Evolutionary conservation across 2,113 vertebrate species (phyloP).

Genomic region (Clinocottus analis): DNA sequence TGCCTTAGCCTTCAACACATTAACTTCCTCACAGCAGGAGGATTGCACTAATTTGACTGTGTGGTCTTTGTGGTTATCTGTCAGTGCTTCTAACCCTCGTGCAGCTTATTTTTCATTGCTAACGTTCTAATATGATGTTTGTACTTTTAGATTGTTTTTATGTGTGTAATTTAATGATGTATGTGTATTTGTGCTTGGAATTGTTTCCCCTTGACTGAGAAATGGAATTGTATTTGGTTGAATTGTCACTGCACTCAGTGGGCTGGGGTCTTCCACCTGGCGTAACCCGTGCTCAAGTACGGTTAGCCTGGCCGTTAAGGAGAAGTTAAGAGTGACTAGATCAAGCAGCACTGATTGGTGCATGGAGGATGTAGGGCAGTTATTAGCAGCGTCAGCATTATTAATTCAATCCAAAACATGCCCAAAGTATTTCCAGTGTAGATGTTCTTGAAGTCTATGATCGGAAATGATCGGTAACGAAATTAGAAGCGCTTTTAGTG

Average conservation of each 20-base stretch:
- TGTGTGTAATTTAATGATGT: not conserved
- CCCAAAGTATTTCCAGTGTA: not conserved
- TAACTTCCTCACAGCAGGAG: too few relatives aligned
- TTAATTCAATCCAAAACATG: constrained; percentile 6
- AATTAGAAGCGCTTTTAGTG: not conserved
- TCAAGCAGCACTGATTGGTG: not conserved
- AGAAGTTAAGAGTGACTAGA: not conserved
- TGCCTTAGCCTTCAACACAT: not conserved
- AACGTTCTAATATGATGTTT: not conserved
- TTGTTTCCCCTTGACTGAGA: not conserved
- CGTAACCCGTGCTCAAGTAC: not conserved
- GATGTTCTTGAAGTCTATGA: not conserved
- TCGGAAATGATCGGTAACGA: not conserved
- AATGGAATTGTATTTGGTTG: not conserved
- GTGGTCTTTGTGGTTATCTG: not conserved
- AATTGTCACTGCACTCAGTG: not conserved
- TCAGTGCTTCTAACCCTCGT: not conserved
- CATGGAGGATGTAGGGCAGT: not conserved
- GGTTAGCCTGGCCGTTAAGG: not conserved
- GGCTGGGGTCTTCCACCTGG: not conserved
- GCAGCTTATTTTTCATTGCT: not conserved
- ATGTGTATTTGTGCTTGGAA: not conserved
- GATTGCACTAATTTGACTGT: not conserved
- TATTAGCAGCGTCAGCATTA: constrained; percentile 11
- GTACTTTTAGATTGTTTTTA: too few relatives aligned